A percentile compares a stretch with the other conserved stretches of the same genome.
These are phyloP conservation scores for Zaprionus camerounensis DNA, from an alignment of 1,140 invertebrate genomes.

Conservation along the genomic window DNA sequence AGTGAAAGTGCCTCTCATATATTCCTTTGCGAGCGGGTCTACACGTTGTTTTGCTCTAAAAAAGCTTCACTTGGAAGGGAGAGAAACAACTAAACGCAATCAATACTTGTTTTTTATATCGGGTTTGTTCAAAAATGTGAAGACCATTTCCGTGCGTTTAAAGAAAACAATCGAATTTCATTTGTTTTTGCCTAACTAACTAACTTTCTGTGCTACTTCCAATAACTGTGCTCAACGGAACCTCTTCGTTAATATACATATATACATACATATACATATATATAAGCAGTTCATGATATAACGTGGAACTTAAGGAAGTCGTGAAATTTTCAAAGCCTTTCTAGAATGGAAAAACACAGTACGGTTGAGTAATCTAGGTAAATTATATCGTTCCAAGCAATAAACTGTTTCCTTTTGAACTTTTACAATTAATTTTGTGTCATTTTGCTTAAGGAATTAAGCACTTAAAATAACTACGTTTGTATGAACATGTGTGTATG, in stretches of 20 bases:
- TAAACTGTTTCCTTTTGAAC: not conserved
- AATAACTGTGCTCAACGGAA: not conserved
- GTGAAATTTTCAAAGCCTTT: not conserved
- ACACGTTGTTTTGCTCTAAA: constrained; percentile 20
- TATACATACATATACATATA: not conserved
- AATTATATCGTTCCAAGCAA: not conserved
- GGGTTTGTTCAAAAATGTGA: constrained; percentile 17
- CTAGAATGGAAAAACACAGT: not conserved
- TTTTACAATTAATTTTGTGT: too few relatives aligned
- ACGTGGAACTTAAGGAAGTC: constrained; percentile 14
- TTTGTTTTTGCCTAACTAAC: not conserved
- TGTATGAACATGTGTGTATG: too few relatives aligned
- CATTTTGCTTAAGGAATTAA: not conserved
- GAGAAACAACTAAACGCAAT: constrained; percentile 53
- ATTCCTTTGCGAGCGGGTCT: constrained; percentile 4
- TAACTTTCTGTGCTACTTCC: not conserved
- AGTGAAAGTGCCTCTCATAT: not conserved
- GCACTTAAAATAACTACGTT: too few relatives aligned
- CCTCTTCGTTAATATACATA: constrained; percentile 17
- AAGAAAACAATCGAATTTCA: not conserved
- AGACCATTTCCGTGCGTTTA: not conserved
- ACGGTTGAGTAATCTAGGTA: constrained; percentile 26
- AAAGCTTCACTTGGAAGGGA: constrained; percentile 42
- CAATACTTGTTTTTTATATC: constrained; percentile 58
- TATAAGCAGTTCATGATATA: not conserved